A percentile compares a stretch with the other conserved stretches of the same genome.
phyloP scores from a whole-genome alignment of 2,888 invertebrate genomes.

The Drosophila merina region DNA sequence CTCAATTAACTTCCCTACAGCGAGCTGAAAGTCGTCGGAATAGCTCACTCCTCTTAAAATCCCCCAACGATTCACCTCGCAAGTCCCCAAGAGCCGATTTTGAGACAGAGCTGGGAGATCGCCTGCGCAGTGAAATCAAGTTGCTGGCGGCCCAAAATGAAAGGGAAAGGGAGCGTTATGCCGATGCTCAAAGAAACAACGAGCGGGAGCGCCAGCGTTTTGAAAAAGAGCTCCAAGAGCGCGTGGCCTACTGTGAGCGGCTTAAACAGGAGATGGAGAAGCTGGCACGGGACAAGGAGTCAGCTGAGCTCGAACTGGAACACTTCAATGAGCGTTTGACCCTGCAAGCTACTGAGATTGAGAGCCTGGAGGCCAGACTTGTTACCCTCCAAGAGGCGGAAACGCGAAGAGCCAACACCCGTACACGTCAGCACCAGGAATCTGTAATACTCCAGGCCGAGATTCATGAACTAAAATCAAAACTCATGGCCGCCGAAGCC shows the following conservation, averaged over 20 bases:
- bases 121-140: slow-evolving; percentile 85
- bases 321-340: slow-evolving; percentile 82
- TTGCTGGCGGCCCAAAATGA: slow-evolving; percentile 85
- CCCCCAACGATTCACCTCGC: slow-evolving; percentile 82
- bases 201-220: slow-evolving; percentile 84
- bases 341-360: slow-evolving; percentile 83
- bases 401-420: slow-evolving; percentile 78
- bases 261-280: slow-evolving; percentile 83
- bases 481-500: slow-evolving; percentile 69
- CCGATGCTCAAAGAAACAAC: slow-evolving; percentile 84
- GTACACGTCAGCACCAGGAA: slow-evolving; percentile 82
- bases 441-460: slow-evolving; percentile 79
- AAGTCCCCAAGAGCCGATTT: slow-evolving; percentile 81
- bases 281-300: slow-evolving; percentile 81
- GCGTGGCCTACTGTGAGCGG: slow-evolving; percentile 83
- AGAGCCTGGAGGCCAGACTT: slow-evolving; percentile 85
- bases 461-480: slow-evolving; percentile 78
- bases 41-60: slow-evolving; percentile 76
- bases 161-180: slow-evolving; percentile 84
- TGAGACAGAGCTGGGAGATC: slow-evolving; percentile 85
- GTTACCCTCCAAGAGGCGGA: slow-evolving; percentile 83
- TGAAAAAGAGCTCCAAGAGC: slow-evolving; percentile 82
- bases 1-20: slow-evolving; percentile 83
- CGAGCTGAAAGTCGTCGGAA: slow-evolving; percentile 81
- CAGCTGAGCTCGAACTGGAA: slow-evolving; percentile 80